A percentile compares a stretch with the other conserved stretches of the same genome.
These are phyloP conservation scores for Oscheius sp. DNA, from an alignment of 2,888 invertebrate genomes.

Conservation along the genomic window DNA sequence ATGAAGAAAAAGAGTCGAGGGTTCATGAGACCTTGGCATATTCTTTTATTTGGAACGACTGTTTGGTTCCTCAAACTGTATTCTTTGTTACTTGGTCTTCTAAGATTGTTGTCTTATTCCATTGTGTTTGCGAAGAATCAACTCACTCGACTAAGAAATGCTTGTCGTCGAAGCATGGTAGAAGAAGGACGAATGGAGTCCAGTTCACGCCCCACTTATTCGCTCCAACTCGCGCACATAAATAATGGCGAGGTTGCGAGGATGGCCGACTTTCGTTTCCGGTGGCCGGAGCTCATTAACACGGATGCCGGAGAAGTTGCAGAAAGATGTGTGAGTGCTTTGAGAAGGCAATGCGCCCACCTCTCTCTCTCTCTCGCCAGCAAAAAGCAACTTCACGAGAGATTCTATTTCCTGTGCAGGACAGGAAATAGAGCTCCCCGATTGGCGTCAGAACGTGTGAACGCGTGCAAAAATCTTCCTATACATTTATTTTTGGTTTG, in stretches of 20 bases:
- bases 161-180: constrained; percentile 19
- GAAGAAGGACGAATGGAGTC: not conserved
- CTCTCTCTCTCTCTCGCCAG: too few relatives aligned
- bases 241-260: constrained; percentile 23
- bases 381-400: constrained; percentile 3
- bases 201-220: constrained; percentile 26
- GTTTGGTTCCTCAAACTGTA: too few relatives aligned
- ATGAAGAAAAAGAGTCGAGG: too few relatives aligned
- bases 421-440: constrained; percentile 7
- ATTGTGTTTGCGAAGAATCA: too few relatives aligned
- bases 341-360: too few relatives aligned
- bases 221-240: constrained; percentile 27
- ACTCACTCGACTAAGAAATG: constrained; percentile 17
- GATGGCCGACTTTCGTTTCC: constrained; percentile 22
- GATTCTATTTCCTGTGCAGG: constrained; percentile 10
- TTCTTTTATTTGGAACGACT: too few relatives aligned
- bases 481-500: too few relatives aligned
- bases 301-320: constrained; percentile 10
- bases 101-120: too few relatives aligned
- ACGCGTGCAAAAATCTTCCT: not conserved
- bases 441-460: not conserved
- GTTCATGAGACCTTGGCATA: too few relatives aligned
- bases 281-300: constrained; percentile 22
- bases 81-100: too few relatives aligned
- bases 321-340: too few relatives aligned